These are phyloP conservation scores for Caenorhabditis macrosperma DNA, from an alignment of 2,888 invertebrate species.

Conservation along the genomic window DNA sequence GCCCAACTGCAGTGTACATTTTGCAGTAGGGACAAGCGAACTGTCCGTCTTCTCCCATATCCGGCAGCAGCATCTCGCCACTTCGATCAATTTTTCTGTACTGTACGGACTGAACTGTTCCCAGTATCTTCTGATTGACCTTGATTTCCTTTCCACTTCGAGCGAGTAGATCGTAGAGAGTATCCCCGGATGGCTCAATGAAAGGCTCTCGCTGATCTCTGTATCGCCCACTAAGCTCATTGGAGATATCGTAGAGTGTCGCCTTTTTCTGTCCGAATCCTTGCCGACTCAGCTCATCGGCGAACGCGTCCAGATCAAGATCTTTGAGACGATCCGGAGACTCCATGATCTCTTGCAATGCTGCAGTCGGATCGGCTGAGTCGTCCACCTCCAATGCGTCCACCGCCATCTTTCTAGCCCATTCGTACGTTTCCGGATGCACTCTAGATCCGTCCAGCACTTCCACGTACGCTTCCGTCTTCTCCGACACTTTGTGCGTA, in stretches of 20 bases:
- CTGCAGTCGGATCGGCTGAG: slow-evolving; percentile 87
- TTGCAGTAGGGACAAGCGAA: slow-evolving; percentile 51
- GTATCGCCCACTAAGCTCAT: slow-evolving; percentile 90
- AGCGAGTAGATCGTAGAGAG: slow-evolving; percentile 41
- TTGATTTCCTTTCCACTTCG: slow-evolving; percentile 52
- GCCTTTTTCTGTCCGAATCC: slow-evolving; percentile 86
- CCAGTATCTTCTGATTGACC: slow-evolving; percentile 46
- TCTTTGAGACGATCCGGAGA: slow-evolving; percentile 87
- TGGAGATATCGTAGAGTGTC: slow-evolving; percentile 95
- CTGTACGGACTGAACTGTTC: slow-evolving; percentile 60
- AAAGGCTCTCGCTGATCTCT: slow-evolving; percentile 76
- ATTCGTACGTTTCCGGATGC: slow-evolving; percentile 99
- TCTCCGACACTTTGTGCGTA: slow-evolving; percentile 86
- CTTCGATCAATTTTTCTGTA: slow-evolving; percentile 42
- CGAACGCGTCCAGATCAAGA: slow-evolving; percentile 97
- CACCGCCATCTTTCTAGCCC: slow-evolving; percentile 99
- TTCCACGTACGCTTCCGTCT: slow-evolving; percentile 82
- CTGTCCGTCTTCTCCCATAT: slow-evolving; percentile 27
- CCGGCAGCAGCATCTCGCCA: slow-evolving; percentile 22
- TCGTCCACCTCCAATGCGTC: slow-evolving; percentile 92
- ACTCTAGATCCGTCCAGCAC: slow-evolving; percentile 94
- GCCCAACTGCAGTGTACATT: slow-evolving; percentile 4
- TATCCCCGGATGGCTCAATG: slow-evolving; percentile 32
- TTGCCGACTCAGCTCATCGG: slow-evolving; percentile 94
- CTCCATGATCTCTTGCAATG: slow-evolving; percentile 96